These are phyloP conservation scores for Brachymystax lenok DNA, from an alignment of 2,797 vertebrate species.

Conservation along the genomic window DNA sequence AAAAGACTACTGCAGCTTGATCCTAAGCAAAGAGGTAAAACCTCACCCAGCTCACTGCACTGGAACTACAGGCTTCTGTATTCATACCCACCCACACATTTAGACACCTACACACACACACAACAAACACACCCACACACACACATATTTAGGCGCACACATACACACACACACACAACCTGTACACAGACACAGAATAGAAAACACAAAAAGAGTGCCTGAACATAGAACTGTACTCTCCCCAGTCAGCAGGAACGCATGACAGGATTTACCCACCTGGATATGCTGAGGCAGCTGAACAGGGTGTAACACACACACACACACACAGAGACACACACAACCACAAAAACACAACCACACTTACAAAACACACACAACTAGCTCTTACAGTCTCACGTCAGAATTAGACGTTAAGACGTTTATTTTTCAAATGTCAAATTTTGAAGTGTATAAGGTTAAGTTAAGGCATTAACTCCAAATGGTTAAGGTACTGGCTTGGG, in stretches of 20 bases:
- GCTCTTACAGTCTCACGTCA: too few species aligned
- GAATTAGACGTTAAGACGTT: too few species aligned
- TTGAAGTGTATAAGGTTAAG: too few species aligned
- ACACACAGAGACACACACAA: too few species aligned
- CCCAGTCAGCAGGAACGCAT: neutral
- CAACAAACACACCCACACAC: neutral
- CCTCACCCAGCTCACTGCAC: neutral
- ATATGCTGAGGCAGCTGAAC: neutral
- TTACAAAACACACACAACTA: too few species aligned
- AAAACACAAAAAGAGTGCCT: neutral
- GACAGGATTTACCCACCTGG: neutral
- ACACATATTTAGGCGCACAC: neutral
- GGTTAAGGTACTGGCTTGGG: too few species aligned
- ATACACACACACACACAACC: neutral
- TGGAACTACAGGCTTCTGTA: neutral
- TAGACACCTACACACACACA: slow-evolving; percentile 30
- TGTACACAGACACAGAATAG: too few species aligned
- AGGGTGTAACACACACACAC: too few species aligned
- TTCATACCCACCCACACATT: neutral
- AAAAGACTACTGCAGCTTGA: neutral
- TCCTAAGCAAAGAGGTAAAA: neutral
- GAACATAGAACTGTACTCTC: neutral
- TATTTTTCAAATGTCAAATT: too few species aligned
- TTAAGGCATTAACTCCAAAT: too few species aligned
- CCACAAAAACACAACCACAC: too few species aligned